Base-by-base conservation (phyloP, 2,888 invertebrate genomes). In the Argyresthia albistria region DNA sequence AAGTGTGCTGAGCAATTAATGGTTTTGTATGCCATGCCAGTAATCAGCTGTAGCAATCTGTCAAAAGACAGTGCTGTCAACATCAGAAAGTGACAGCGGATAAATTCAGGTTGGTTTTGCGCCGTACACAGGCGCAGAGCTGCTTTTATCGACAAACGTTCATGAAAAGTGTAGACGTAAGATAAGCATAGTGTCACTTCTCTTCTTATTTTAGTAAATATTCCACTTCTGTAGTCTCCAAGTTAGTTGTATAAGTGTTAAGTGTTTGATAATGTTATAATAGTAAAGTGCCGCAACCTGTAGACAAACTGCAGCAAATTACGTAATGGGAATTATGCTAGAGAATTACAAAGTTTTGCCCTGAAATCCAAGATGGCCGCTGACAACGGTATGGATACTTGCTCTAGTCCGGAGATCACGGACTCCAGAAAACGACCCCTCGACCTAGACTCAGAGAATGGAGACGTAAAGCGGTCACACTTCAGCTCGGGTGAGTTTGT, bases 341-440 rank as follows among this genome's bases (percentile, higher is more conserved):
- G 77, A 86, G 80, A 86, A 80, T 83, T 86, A 81, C 73, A 82
- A 83, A 84, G 84, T 83, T 84, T 86, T 84, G 76, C 80, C 82
- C 86, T 86, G 84, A 87, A 84, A 83, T 84, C 80, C 90, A 93
- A 93, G 90, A 95, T 95, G 95, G 95, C 95, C 90, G 95, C 95
- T 89, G 95, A 95, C 90, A 93, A 94, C 90, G 93, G 93, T 91
- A 95, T 95, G 95, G 95, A 95, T 91, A 94, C 95, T 91, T 95
- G 95, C 91, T 93, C 95, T 87, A 95, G 95, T 90, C 95, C 95
- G 88, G 95, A 95, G 91, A 94, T 94, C 88, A 91, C 92, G 79
- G 95, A 95, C 90, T 95, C 95, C 87, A 92, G 95, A 88, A 95
- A 95, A 90, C 91, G 95, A 84, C 95, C 95, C 70, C 91, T 95